Base-by-base conservation (phyloP, 2,797 vertebrate species). In the Meriones psammophilus region DNA sequence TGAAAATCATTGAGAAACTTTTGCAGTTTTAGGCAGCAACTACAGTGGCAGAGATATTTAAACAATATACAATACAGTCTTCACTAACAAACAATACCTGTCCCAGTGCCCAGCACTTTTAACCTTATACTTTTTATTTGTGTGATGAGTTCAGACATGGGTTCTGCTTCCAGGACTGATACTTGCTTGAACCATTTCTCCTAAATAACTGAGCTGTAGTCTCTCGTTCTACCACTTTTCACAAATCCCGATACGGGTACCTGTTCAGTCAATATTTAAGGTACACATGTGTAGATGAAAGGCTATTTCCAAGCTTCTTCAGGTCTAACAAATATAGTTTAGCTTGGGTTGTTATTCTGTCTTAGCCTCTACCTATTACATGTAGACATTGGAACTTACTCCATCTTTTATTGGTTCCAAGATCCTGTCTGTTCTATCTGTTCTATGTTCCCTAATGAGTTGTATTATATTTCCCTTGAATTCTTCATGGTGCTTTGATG, bases 171-270 rank as follows among this genome's bases (percentile, higher is more conserved):
- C 17, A 88, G 36, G 86, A 68, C 28, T 93, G 54, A 46, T 69
- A 66, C 69, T 87, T 71, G 66, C 33, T 91, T 80, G 33, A 93
- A 77, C 14, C 56, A 13, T 88, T 92, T 84, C 18, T 39, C 83
- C 88, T 64, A 79, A 86, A 42, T 64, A 81, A 95, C 30, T 62
- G 76, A 81, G 5, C 4, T 89, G n/a, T 74, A n/a, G 62, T 54
- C 15, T 91, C 46, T 20, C 46, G 69, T 36, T 71, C 36, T 12
- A 62, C 24, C 24, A 58, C 42, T 3, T 83, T 68, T 33, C 39
- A 22, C 12, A 46, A 64, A 80, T 69, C n/a, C 84, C 26, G 50
- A 60, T n/a, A 30, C 24, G 39, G 26, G 66, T 24, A 58, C 56
- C 18, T 69, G 4, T 33, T 89, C 30, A 54, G 36, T 78, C 79